phyloP scores from a whole-genome alignment of 2,797 vertebrate genomes.

The Sebastes jordani region DNA sequence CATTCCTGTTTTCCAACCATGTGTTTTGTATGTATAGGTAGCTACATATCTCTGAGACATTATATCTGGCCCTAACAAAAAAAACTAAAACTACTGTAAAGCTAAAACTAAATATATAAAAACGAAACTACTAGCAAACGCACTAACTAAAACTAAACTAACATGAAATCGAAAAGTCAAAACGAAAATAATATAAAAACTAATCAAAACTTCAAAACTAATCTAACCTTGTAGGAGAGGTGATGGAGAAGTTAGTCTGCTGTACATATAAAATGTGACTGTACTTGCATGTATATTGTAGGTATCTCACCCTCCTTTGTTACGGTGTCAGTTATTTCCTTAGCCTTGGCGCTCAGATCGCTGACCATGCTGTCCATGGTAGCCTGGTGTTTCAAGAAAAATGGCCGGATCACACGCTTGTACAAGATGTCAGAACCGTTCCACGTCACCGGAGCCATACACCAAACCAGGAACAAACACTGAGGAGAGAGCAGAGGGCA shows the following conservation, averaged over 20 bases:
- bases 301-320: slow-evolving; percentile 85
- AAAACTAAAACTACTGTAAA: too few relatives aligned
- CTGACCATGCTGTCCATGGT: slow-evolving; percentile 85
- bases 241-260: background rate
- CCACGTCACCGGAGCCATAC: slow-evolving; percentile 93
- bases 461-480: slow-evolving; percentile 96
- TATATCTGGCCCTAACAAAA: too few relatives aligned
- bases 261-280: background rate
- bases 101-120: too few relatives aligned
- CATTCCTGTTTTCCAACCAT: too few relatives aligned
- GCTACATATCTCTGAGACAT: too few relatives aligned
- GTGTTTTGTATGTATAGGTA: too few relatives aligned
- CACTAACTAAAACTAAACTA: too few relatives aligned
- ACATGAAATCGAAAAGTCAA: too few relatives aligned
- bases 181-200: too few relatives aligned
- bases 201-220: too few relatives aligned
- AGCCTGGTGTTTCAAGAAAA: slow-evolving; percentile 89
- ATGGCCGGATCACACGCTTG: slow-evolving; percentile 84
- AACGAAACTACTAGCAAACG: too few relatives aligned
- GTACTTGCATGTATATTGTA: slow-evolving; percentile 41
- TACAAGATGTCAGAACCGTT: slow-evolving; percentile 92
- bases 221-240: background rate
- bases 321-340: slow-evolving; percentile 78
- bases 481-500: slow-evolving; percentile 55
- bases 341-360: slow-evolving; percentile 83